phyloP scores from a whole-genome alignment of 2,113 vertebrate species.

The Cynocephalus volans region DNA sequence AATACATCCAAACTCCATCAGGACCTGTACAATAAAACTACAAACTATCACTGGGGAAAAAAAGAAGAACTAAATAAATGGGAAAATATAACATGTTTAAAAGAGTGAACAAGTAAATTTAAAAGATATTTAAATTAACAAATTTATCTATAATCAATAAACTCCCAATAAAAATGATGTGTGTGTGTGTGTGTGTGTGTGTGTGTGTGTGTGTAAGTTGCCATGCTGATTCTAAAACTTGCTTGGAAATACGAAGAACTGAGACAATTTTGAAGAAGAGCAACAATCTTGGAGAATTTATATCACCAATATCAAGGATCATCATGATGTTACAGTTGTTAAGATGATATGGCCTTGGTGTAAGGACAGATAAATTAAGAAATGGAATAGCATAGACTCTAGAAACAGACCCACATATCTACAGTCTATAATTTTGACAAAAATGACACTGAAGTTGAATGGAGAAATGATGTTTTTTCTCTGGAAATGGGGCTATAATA shows the following conservation, averaged over 20 bases:
- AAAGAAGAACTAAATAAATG: neutral
- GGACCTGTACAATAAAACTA: neutral
- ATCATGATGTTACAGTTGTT: neutral
- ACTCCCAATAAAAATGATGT: too few relatives aligned
- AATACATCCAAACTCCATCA: too few relatives aligned
- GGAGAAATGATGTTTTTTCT: neutral
- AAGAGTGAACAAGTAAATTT: neutral
- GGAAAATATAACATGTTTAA: neutral
- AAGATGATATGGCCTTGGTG: neutral
- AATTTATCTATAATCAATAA: neutral
- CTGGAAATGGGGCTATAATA: neutral
- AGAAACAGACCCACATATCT: neutral
- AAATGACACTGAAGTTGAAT: neutral
- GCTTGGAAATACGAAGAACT: neutral
- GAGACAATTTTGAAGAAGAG: too few relatives aligned
- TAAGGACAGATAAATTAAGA: too few relatives aligned
- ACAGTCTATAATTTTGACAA: neutral
- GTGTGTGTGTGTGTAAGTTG: neutral
- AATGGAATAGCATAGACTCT: neutral
- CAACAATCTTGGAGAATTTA: neutral
- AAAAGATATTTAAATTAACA: neutral
- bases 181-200: too few relatives aligned
- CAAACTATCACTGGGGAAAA: neutral
- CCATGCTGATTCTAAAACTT: neutral
- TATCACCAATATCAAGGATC: neutral